A percentile compares a stretch with the other conserved stretches of the same genome.
Conservation (phyloP, 2,888 invertebrate genomes). For the Microctonus aethiopoides region DNA sequence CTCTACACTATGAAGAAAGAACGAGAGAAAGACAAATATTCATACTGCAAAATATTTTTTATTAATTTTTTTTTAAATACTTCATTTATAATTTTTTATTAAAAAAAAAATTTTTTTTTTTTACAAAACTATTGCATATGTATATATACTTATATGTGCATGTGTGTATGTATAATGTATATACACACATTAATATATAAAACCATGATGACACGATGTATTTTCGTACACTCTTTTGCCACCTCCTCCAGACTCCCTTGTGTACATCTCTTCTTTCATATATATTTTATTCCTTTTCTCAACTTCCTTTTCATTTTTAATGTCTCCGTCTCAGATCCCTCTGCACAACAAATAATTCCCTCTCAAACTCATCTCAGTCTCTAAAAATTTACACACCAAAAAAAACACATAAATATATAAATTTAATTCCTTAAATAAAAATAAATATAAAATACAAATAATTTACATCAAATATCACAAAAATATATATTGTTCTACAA, state of each 20-base stretch:
- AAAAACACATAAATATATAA: background rate
- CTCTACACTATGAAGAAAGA: conserved; percentile 4
- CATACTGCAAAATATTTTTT: background rate
- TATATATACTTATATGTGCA: no score
- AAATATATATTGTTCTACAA: no score
- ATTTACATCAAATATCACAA: no score
- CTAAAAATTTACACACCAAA: conserved; percentile 2
- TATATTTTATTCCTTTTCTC: background rate
- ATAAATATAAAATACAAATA: no score
- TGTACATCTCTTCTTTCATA: conserved; percentile 9
- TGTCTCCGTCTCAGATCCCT: background rate
- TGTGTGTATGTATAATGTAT: no score
- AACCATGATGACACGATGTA: conserved; percentile 9
- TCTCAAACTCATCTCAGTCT: background rate
- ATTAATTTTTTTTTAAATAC: background rate
- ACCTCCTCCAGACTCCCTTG: conserved; percentile 23
- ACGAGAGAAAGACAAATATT: background rate
- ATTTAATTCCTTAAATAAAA: no score
- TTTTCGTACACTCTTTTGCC: conserved; percentile 23
- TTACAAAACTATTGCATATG: background rate
- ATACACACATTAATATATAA: no score
- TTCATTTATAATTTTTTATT: background rate
- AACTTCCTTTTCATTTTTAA: conserved; percentile 11
- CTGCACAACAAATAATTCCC: background rate
- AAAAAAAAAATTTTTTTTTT: no score